phyloP scores from a whole-genome alignment of 2,797 vertebrate genomes.

The Emydoidea blandingii region DNA sequence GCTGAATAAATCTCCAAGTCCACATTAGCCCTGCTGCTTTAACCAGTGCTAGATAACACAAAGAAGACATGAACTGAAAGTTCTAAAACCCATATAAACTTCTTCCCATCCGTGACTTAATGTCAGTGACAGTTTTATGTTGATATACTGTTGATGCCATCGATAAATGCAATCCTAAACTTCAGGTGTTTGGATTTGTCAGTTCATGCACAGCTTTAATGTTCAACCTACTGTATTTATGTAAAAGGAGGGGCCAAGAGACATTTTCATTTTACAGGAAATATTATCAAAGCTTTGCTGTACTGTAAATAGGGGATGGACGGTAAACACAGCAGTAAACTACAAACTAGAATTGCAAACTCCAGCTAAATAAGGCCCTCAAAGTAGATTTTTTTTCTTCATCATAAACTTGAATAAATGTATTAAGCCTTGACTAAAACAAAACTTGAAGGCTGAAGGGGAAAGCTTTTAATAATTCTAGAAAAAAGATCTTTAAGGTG shows the following conservation, averaged over 20 bases:
- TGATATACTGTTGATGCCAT: constrained; percentile 45
- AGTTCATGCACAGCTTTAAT: constrained; percentile 20
- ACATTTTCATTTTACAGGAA: constrained; percentile 56
- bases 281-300: constrained; percentile 49
- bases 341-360: constrained; percentile 46
- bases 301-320: constrained; percentile 49
- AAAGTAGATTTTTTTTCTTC: constrained; percentile 37
- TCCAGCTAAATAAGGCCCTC: constrained; percentile 41
- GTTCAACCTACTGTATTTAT: constrained; percentile 55
- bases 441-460: constrained; percentile 52
- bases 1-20: background rate
- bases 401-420: constrained; percentile 44
- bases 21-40: background rate
- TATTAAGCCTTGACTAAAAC: constrained; percentile 54
- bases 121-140: constrained; percentile 48
- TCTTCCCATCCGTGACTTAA: constrained; percentile 24
- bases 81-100: constrained; percentile 45
- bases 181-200: constrained; percentile 38
- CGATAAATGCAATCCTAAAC: constrained; percentile 63
- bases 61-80: constrained; percentile 27
- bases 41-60: constrained; percentile 2
- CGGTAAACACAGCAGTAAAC: constrained; percentile 26
- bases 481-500: constrained; percentile 45
- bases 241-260: constrained; percentile 38
- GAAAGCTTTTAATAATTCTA: constrained; percentile 58